Evolutionary conservation across 1,140 invertebrate species (phyloP).

Genomic region (Holotrichia oblita): DNA sequence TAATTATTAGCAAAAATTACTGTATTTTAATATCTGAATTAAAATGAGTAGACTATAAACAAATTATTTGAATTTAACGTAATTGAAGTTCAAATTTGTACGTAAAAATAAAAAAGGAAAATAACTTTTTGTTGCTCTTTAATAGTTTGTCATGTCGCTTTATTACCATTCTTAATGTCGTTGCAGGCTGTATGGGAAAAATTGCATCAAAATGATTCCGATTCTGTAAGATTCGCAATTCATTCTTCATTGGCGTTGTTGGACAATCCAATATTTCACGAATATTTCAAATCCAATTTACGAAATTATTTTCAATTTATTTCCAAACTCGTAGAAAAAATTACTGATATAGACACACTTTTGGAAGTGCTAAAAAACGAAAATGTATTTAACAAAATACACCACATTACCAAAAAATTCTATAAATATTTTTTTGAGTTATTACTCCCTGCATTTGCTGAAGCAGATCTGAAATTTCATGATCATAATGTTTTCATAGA

Average conservation of each 20-base stretch:
- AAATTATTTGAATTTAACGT: too few species aligned
- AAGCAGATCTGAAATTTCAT: background rate
- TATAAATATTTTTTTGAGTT: constrained; percentile 27
- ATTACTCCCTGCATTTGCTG: background rate
- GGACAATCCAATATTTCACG: constrained; percentile 4
- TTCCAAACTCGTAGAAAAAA: constrained; percentile 37
- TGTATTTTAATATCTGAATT: too few species aligned
- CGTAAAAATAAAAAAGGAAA: too few species aligned
- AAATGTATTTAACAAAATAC: background rate
- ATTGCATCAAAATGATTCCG: background rate
- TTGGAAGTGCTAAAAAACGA: background rate
- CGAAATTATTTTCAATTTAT: background rate
- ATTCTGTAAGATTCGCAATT: background rate
- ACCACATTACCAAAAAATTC: background rate
- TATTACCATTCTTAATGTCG: background rate
- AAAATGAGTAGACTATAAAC: too few species aligned
- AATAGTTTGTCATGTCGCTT: too few species aligned
- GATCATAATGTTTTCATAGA: background rate
- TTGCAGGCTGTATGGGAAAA: background rate
- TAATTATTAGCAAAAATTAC: too few species aligned
- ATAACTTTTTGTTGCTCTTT: too few species aligned
- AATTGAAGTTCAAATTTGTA: too few species aligned
- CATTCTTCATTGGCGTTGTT: background rate
- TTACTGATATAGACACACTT: constrained; percentile 34
- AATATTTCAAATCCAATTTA: constrained; percentile 22